A percentile compares a stretch with the other conserved stretches of the same genome.
Conservation (phyloP, 2,797 vertebrate species). For the Cyclopterus lumpus region DNA sequence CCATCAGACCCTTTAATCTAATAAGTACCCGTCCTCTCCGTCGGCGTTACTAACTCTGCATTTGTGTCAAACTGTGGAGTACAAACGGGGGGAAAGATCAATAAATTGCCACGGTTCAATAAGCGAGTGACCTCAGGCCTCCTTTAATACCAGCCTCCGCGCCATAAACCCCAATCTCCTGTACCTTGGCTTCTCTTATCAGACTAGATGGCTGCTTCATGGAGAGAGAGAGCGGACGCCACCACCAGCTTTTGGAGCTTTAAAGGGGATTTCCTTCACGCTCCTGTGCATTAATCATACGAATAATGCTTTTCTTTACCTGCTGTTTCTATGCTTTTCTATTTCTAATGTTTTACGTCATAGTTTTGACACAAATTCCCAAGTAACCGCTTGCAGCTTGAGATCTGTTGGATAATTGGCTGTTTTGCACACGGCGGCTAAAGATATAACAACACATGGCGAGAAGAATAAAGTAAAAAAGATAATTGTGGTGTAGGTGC, state of each 20-base stretch:
- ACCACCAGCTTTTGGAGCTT: neutral
- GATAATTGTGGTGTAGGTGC: constrained; percentile 7
- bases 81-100: constrained; percentile 56
- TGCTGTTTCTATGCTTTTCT: neutral
- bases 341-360: neutral
- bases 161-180: constrained; percentile 60
- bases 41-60: constrained; percentile 65
- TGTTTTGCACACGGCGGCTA: neutral
- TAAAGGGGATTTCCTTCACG: neutral
- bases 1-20: constrained; percentile 47
- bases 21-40: constrained; percentile 56
- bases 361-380: constrained; percentile 14
- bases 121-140: constrained; percentile 59
- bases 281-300: neutral
- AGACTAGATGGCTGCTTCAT: constrained; percentile 15
- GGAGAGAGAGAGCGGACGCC: neutral
- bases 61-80: constrained; percentile 64
- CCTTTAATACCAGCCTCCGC: constrained; percentile 48
- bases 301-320: neutral
- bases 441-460: constrained; percentile 3
- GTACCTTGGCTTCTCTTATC: constrained; percentile 44
- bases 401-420: neutral
- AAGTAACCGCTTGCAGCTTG: neutral
- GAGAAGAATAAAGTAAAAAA: neutral
- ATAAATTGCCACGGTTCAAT: constrained; percentile 63